A percentile compares a stretch with the other conserved stretches of the same genome.
Evolutionary conservation across 2,113 vertebrate species (phyloP).

Genomic region (Alethe castanea): DNA sequence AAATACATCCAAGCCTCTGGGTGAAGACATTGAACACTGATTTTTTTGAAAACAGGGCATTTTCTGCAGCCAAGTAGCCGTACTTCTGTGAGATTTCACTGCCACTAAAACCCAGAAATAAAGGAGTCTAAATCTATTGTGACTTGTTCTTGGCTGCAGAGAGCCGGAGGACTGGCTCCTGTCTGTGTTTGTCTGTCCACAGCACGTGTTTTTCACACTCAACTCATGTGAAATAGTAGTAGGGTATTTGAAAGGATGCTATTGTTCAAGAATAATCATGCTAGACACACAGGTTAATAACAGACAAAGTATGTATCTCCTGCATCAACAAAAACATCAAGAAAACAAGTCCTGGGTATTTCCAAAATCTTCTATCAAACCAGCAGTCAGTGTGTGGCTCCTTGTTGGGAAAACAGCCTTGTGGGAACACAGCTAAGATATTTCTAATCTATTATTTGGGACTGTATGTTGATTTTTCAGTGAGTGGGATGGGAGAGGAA

Average conservation of each 20-base stretch:
- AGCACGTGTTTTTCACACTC: neutral
- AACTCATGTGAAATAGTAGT: neutral
- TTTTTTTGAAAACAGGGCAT: neutral
- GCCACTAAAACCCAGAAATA: neutral
- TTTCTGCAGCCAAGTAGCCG: neutral
- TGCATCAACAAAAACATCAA: neutral
- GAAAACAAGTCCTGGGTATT: neutral
- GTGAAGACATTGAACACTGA: neutral
- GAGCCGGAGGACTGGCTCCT: neutral
- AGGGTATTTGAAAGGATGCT: neutral
- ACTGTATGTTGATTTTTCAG: neutral
- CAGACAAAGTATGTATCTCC: neutral
- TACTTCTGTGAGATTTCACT: neutral
- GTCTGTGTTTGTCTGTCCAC: neutral
- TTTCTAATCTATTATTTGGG: neutral
- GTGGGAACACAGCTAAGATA: neutral
- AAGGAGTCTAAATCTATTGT: neutral
- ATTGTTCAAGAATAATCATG: neutral
- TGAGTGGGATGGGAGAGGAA: neutral
- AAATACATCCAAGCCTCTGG: neutral
- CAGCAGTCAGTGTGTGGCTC: rapidly evolving
- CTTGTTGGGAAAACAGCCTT: neutral
- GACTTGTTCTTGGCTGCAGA: neutral
- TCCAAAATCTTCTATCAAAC: neutral
- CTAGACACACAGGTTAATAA: neutral